Evolutionary conservation across 2,888 invertebrate genomes (phyloP).

Genomic region (Sesamia inferens): DNA sequence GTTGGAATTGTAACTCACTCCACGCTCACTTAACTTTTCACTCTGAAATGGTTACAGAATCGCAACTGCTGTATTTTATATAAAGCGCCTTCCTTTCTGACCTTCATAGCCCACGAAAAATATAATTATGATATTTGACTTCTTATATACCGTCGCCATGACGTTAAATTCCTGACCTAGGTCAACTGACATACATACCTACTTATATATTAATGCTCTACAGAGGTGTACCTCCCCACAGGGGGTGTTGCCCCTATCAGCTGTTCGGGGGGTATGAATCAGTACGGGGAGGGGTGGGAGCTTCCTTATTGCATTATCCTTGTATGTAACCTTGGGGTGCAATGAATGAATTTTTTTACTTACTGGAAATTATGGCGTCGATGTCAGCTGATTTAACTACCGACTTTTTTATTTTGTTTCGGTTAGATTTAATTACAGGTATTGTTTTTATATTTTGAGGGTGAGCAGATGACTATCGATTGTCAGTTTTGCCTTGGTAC

Average conservation of each 20-base stretch:
- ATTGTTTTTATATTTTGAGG: neutral
- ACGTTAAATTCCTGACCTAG: constrained; percentile 59
- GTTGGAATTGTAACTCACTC: too few relatives aligned
- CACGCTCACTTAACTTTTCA: too few relatives aligned
- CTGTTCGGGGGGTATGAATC: constrained; percentile 60
- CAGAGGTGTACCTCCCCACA: constrained; percentile 49
- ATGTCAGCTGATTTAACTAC: constrained; percentile 11
- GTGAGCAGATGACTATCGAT: neutral
- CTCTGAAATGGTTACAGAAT: too few relatives aligned
- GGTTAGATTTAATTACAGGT: neutral
- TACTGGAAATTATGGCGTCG: constrained; percentile 7
- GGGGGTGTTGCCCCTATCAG: constrained; percentile 64
- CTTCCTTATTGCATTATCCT: constrained; percentile 75
- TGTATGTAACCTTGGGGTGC: constrained; percentile 64
- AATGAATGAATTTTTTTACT: constrained; percentile 57
- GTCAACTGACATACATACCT: constrained; percentile 63
- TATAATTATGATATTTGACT: constrained; percentile 7
- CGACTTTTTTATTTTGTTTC: neutral
- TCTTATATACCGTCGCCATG: constrained; percentile 30
- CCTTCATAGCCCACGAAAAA: neutral
- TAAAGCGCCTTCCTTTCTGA: neutral
- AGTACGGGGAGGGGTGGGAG: constrained; percentile 31
- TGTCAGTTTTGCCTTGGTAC: neutral
- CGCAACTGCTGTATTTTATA: neutral
- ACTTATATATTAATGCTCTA: constrained; percentile 62